phyloP scores from a whole-genome alignment of 2,797 vertebrate genomes.

The Cacajao melanocephalus region DNA sequence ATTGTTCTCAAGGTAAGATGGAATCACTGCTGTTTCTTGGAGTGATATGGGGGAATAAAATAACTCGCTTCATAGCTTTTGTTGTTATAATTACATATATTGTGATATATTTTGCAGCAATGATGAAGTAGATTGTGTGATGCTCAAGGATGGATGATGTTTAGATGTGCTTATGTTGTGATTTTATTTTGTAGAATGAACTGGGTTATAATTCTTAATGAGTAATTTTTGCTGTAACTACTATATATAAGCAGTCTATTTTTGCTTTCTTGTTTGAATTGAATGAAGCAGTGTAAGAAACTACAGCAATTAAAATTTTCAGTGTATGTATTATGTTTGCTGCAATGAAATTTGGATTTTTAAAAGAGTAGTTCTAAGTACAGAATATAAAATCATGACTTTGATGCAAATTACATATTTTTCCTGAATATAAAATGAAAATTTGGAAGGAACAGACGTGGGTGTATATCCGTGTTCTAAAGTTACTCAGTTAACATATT shows the following conservation, averaged over 20 bases:
- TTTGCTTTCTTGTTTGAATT: conserved; percentile 42
- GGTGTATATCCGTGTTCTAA: conserved; percentile 71
- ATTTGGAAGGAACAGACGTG: conserved; percentile 69
- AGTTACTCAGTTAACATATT: conserved; percentile 72
- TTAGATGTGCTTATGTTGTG: conserved; percentile 36
- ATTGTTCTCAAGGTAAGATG: not conserved
- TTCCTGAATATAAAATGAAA: conserved; percentile 67
- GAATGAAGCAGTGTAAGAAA: not conserved
- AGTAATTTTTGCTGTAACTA: conserved; percentile 22
- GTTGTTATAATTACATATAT: not conserved
- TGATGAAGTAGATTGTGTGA: not conserved
- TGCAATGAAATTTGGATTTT: conserved; percentile 28
- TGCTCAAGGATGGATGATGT: not conserved
- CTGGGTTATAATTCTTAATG: not conserved
- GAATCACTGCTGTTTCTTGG: not conserved
- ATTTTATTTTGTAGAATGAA: conserved; percentile 47
- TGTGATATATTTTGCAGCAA: not conserved
- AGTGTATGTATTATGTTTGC: not conserved
- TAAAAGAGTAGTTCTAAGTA: conserved; percentile 43
- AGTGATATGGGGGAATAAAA: not conserved
- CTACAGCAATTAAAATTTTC: conserved; percentile 7
- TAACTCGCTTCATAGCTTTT: conserved; percentile 3
- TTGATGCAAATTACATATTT: conserved; percentile 66
- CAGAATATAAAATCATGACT: conserved; percentile 57
- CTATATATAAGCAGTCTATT: not conserved